These are phyloP conservation scores for Eupleurogrammus muticus DNA, from an alignment of 2,797 vertebrate species.

Conservation along the genomic window DNA sequence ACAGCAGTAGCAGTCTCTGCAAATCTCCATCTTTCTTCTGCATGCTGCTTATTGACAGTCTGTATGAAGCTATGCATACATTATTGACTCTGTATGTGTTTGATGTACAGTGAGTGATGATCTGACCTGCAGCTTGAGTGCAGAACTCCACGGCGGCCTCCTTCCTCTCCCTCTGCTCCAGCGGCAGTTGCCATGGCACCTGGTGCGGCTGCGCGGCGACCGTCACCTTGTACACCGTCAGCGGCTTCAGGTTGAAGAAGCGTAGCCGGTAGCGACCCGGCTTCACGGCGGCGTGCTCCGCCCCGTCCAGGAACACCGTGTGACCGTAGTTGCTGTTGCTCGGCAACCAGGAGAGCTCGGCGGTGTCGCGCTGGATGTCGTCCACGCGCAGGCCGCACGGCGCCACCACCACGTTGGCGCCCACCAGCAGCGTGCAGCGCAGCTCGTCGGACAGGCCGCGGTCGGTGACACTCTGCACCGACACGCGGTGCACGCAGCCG, in stretches of 20 bases:
- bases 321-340: constrained; percentile 98
- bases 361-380: constrained; percentile 91
- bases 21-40: constrained; percentile 12
- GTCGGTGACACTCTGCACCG: constrained; percentile 90
- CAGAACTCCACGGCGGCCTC: constrained; percentile 95
- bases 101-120: constrained; percentile 15
- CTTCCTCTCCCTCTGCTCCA: constrained; percentile 96
- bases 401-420: constrained; percentile 93
- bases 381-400: constrained; percentile 93
- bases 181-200: constrained; percentile 97
- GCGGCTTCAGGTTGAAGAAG: constrained; percentile 92
- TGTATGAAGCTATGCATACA: constrained; percentile 11
- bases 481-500: constrained; percentile 91
- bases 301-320: constrained; percentile 92
- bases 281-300: constrained; percentile 89
- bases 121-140: constrained; percentile 94
- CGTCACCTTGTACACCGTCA: constrained; percentile 92
- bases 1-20: constrained; percentile 13
- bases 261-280: constrained; percentile 90
- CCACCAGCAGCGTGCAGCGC: constrained; percentile 94
- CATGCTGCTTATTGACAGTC: not conserved
- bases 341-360: constrained; percentile 95
- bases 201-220: constrained; percentile 95
- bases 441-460: constrained; percentile 92
- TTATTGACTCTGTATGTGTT: constrained; percentile 21